Base-by-base conservation (phyloP, 1,140 invertebrate genomes). In the Caligus rogercresseyi region DNA sequence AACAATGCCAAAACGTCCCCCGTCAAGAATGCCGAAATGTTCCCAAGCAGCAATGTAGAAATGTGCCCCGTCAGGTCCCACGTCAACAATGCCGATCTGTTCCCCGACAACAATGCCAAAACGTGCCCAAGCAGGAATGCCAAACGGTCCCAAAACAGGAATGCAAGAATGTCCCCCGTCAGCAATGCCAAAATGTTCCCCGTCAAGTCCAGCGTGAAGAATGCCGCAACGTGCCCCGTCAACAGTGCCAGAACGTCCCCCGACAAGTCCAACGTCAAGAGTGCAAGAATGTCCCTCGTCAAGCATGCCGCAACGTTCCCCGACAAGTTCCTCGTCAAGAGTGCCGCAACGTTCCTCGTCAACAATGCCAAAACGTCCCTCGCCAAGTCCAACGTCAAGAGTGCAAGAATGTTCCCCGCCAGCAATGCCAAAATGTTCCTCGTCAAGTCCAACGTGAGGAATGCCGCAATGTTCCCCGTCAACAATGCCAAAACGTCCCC, bases 1-100 rank as follows among this genome's bases (percentile, higher is more conserved):
- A 62, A 23, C 18, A 59, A 52, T 62, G 60, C 21, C 31, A 24
- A 53, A 62, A 62, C 18, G 60, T 62, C 15, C 60, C 60, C 21
- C 16, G 52, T 14, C 51, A 59, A 21, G 16, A 62, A 16, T 62
- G 60, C 31, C 60, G 54, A 18, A 62, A 25, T 4, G 31, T 62
- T 54, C 60, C 60, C 16, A 16, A 23, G 16, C 60, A 62, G 25
- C 43, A 14, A 3, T 62, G 60, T 21, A 20, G 54, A 11, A 62
- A 52, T 23, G 60, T 62, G 11, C 43, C 60, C 60, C 16, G 60
- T 3, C 60, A 62, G 31, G 60, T 54, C 1, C 60, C 13, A 13
- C 2, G 60, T 18, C 60, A 62, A 23, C 43, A 54, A 25, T 62
- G 60, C 19, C 16, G 16, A 14, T 19, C 24, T 16, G 60, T 62